A percentile compares a stretch with the other conserved stretches of the same genome.
These are phyloP conservation scores for Cataglyphis albicans DNA, from an alignment of 2,888 invertebrate species.

Conservation along the genomic window DNA sequence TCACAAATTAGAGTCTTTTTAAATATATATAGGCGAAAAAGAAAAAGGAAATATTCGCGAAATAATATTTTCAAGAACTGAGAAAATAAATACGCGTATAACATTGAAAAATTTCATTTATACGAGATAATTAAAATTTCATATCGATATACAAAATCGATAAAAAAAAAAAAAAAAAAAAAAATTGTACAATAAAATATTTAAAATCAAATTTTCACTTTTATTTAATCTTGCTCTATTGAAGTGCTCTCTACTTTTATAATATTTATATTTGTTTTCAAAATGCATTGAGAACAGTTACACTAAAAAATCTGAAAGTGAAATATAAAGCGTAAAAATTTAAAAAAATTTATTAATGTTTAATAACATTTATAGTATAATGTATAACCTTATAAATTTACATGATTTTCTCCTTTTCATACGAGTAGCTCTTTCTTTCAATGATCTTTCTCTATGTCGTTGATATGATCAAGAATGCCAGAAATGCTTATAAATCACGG, in stretches of 20 bases:
- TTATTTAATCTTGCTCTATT: background rate
- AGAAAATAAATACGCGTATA: background rate
- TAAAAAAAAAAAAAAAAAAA: background rate
- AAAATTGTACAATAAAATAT: background rate
- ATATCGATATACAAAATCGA: background rate
- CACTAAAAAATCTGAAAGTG: background rate
- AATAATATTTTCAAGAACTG: slow-evolving; percentile 12
- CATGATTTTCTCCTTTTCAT: slow-evolving; percentile 4
- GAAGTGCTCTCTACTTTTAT: background rate
- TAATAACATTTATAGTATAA: background rate
- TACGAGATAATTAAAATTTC: background rate
- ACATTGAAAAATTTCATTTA: background rate
- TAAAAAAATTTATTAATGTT: background rate
- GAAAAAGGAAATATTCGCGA: background rate
- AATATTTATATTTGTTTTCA: slow-evolving; percentile 2
- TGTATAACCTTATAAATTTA: slow-evolving; percentile 5
- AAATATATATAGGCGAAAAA: background rate
- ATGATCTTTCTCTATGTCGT: slow-evolving; percentile 26
- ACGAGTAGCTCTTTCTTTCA: background rate
- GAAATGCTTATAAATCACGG: slow-evolving; percentile 66
- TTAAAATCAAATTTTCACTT: background rate
- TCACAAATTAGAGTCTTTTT: slow-evolving; percentile 23
- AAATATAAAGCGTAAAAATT: background rate
- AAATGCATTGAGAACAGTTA: background rate
- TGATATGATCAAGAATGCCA: slow-evolving; percentile 64